A percentile compares a stretch with the other conserved stretches of the same genome.
Conservation (phyloP, 2,888 invertebrate genomes). For the Tribolium freemani region DNA sequence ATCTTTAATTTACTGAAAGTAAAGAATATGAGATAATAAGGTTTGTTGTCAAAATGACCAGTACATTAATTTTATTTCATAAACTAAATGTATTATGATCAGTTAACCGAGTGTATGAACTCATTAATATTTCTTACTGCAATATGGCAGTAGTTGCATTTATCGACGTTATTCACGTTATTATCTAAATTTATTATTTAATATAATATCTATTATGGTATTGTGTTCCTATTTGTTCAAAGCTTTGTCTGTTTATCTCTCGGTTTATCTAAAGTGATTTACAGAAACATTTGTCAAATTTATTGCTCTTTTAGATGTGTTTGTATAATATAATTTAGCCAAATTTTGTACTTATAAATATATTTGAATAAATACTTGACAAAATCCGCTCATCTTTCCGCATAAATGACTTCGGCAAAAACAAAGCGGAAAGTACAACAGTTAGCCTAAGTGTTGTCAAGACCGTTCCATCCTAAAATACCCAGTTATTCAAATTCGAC, state of each 20-base stretch:
- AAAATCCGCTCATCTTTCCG: constrained; percentile 18
- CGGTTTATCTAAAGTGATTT: background rate
- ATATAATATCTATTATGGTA: background rate
- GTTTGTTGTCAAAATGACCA: too few species aligned
- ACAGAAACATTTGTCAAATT: background rate
- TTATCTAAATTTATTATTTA: background rate
- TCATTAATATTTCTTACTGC: too few species aligned
- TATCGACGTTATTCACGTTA: background rate
- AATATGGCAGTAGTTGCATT: too few species aligned
- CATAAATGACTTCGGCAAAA: constrained; percentile 21
- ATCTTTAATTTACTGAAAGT: too few species aligned
- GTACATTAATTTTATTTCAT: too few species aligned
- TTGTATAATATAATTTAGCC: too few species aligned
- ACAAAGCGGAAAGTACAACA: constrained; percentile 22
- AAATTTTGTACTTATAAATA: background rate
- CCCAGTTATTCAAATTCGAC: constrained; percentile 20
- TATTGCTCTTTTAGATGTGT: background rate
- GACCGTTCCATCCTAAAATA: constrained; percentile 15
- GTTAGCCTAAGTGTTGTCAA: constrained; percentile 29
- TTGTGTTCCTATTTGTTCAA: background rate
- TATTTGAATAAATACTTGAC: constrained; percentile 19
- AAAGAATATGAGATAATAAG: too few species aligned
- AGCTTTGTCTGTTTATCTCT: background rate
- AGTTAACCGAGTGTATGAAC: too few species aligned
- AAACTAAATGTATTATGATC: too few species aligned